These are phyloP conservation scores for Phoeniculus purpureus DNA, from an alignment of 2,797 vertebrate species.

Conservation along the genomic window DNA sequence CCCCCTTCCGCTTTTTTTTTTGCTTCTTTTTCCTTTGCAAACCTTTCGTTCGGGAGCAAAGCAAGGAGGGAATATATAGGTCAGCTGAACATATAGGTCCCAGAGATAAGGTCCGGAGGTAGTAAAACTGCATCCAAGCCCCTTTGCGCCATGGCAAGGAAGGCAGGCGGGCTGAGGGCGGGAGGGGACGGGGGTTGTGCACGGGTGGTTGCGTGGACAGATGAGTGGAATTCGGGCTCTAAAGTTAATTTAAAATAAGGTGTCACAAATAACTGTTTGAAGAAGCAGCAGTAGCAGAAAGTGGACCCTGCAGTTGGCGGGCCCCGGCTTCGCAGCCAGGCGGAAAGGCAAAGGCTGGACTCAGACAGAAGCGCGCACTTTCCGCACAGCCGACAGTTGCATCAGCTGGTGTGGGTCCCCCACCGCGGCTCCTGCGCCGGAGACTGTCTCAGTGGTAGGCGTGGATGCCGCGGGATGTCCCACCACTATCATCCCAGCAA, in stretches of 20 bases:
- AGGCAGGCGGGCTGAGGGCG: background rate
- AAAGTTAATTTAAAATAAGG: conserved; percentile 23
- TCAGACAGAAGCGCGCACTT: background rate
- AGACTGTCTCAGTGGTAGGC: background rate
- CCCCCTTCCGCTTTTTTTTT: background rate
- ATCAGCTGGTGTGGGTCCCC: background rate
- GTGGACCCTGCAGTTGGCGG: background rate
- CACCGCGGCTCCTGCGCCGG: background rate
- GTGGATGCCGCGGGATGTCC: background rate
- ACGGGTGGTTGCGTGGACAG: background rate
- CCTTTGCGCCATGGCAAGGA: background rate
- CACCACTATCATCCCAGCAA: background rate
- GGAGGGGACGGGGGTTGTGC: too few relatives aligned
- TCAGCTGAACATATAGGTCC: background rate
- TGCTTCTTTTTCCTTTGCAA: background rate
- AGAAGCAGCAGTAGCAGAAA: background rate
- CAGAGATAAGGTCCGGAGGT: background rate
- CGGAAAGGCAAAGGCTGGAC: background rate
- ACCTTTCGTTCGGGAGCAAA: background rate
- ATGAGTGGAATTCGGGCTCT: background rate
- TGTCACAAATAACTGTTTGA: background rate
- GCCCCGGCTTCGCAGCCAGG: background rate
- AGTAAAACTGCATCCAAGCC: background rate
- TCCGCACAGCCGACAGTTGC: background rate
- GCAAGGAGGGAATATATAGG: background rate